Percentiles rank a stretch among this genome's conserved stretches.
These are phyloP conservation scores for Salmo trutta DNA, from an alignment of 2,797 vertebrate genomes.

Conservation along the genomic window DNA sequence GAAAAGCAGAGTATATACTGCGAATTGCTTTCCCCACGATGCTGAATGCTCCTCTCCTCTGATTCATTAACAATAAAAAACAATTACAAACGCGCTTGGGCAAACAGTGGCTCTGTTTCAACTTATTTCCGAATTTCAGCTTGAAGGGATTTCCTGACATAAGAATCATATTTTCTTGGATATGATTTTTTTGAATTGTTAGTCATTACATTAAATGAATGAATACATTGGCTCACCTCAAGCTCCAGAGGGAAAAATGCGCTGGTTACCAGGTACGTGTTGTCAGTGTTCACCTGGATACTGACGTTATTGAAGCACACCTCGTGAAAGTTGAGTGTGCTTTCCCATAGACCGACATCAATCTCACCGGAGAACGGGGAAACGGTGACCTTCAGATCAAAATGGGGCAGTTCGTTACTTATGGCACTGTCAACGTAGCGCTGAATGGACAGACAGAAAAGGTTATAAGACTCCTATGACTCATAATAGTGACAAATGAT, in stretches of 20 bases:
- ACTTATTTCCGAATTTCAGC: too few relatives aligned
- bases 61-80: too few relatives aligned
- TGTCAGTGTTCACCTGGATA: conserved; percentile 80
- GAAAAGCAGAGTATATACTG: too few relatives aligned
- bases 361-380: conserved; percentile 89
- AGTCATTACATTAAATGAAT: too few relatives aligned
- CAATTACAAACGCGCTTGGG: too few relatives aligned
- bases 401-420: conserved; percentile 83
- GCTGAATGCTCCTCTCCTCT: too few relatives aligned
- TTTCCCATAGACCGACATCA: conserved; percentile 87
- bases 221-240: conserved; percentile 68
- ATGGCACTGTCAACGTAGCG: conserved; percentile 87
- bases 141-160: too few relatives aligned
- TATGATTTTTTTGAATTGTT: too few relatives aligned
- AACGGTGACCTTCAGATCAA: conserved; percentile 80
- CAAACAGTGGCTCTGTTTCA: too few relatives aligned
- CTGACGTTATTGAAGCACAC: conserved; percentile 76
- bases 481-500: not conserved
- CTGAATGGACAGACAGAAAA: conserved; percentile 58
- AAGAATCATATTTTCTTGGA: too few relatives aligned
- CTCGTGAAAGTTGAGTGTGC: conserved; percentile 78
- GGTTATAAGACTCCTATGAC: not conserved
- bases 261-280: conserved; percentile 76
- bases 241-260: conserved; percentile 79
- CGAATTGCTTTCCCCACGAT: too few relatives aligned